Evolutionary conservation across 2,888 invertebrate genomes (phyloP), one percentile per base, ranked within the genome.

Genomic region (Tribolium freemani): DNA sequence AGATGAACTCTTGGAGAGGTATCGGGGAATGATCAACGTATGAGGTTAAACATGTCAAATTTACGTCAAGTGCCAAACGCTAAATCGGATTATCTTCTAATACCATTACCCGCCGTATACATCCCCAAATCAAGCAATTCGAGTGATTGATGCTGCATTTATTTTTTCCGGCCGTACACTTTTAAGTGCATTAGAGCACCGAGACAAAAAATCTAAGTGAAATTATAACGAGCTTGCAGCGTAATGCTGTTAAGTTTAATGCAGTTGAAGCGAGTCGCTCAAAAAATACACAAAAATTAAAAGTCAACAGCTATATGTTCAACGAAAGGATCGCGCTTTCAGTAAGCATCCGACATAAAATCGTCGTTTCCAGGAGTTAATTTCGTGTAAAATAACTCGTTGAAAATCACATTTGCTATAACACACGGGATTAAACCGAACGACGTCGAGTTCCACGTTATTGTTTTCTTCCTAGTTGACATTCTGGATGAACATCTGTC

Each of bases 401-500:
- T 67, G 57, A 67, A 67, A 66, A 66, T 45, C 54, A 66, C 51
- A 56, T 63, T 56, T 54, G 38, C 46, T 30, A 61, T 48, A 31
- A 45, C 46, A 56, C 63, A 50, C 63, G 57, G 66, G 58, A 71
- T 71, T 71, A 71, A 66, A 66, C 58, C 44, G 38, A 48, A 69
- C 71, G 71, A 38, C 66, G 45, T 38, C 56, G 64, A 74, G 54
- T 61, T 69, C 46, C 69, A 57, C 72, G 75, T 71, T 78, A 77
- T 77, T 77, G 78, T 77, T 79, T 79, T 77, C 70, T 73, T 76
- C 69, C 58, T 60, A 73, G 78, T 76, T 78, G 78, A 79, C 78
- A 73, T 78, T 73, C 75, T 58, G 75, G 76, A 76, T 74, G 76
- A 76, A 76, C 77, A 79, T 79, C 76, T 77, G 77, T 79, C 78